Evolutionary conservation across 2,113 vertebrate species (phyloP), one percentile per base, ranked within the genome.

Genomic region (Leptocoma aspasia): DNA sequence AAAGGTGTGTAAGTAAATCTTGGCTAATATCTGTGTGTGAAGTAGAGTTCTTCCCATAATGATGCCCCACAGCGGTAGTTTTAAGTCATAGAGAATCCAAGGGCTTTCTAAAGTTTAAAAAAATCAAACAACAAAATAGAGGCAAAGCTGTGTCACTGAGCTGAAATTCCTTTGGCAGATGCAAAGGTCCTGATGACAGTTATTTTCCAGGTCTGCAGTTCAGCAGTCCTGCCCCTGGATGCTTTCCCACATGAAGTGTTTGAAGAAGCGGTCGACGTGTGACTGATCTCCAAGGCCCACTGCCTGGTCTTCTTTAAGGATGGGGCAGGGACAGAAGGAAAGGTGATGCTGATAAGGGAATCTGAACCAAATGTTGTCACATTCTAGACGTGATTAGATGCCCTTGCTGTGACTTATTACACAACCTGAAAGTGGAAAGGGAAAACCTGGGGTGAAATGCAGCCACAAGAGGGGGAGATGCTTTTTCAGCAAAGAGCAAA

Each of bases 121-220:
- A 63, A 22, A 19, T 19, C 39, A n/a, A 72, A 49, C 30, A 19
- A 35, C 15, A 70, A 85, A 39, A n/a, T 17, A 82, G 37, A 53
- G 72, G 31, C 42, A 68, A 80, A 87, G 82, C 10, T 2, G 57
- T 90, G 89, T 85, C 81, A 73, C 24, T 75, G 95, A 79, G 90
- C 82, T 96, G 93, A 98, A 96, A 98, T 97, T 97, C 97, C 94
- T 98, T 57, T 92, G 94, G 77, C 91, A 92, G 94, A 97, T 90
- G 68, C 63, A 81, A 97, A 97, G 75, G 82, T 92, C 96, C 92
- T 18, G 97, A 96, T 98, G 98, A 98, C 98, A 98, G 97, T 96
- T 97, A 98, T 98, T 98, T 98, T 98, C 98, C 98, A 98, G 97
- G 94, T 97, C 97, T 97, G 97, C 87, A 73, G 69, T 86, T 90